Evolutionary conservation across 2,113 vertebrate genomes (phyloP).

Genomic region (Ia io): DNA sequence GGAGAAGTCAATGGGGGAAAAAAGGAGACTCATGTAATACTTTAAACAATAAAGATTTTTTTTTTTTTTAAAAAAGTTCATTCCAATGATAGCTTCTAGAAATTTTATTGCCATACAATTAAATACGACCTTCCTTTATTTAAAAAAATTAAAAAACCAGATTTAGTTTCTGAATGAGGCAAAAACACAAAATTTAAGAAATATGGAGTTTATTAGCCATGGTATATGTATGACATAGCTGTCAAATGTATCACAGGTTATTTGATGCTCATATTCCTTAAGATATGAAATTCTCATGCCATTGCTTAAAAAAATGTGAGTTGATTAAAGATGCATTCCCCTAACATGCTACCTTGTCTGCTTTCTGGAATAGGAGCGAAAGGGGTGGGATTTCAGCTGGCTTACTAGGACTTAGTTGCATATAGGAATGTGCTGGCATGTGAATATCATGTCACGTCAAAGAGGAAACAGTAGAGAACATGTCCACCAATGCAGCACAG

Average conservation of each 20-base stretch:
- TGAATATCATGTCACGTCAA: background rate
- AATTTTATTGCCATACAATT: constrained; percentile 10
- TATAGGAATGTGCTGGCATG: background rate
- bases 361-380: background rate
- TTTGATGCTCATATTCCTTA: background rate
- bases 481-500: background rate
- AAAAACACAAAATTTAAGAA: constrained; percentile 13
- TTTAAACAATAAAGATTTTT: too few relatives aligned
- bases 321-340: background rate
- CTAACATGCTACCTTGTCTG: background rate
- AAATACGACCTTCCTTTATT: constrained; percentile 29
- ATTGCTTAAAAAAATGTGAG: background rate
- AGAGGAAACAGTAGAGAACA: background rate
- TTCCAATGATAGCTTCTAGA: constrained; percentile 23
- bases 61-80: background rate
- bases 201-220: background rate
- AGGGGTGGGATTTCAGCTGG: background rate
- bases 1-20: too few relatives aligned
- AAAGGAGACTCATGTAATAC: too few relatives aligned
- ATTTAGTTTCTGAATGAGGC: background rate
- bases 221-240: background rate
- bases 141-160: background rate
- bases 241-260: background rate
- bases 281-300: constrained; percentile 2
- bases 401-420: background rate